Evolutionary conservation across 64 coral and sea anemone species (phyloP), one percentile per base, ranked within the genome.

Genomic region (Cladopsammia gracilis): DNA sequence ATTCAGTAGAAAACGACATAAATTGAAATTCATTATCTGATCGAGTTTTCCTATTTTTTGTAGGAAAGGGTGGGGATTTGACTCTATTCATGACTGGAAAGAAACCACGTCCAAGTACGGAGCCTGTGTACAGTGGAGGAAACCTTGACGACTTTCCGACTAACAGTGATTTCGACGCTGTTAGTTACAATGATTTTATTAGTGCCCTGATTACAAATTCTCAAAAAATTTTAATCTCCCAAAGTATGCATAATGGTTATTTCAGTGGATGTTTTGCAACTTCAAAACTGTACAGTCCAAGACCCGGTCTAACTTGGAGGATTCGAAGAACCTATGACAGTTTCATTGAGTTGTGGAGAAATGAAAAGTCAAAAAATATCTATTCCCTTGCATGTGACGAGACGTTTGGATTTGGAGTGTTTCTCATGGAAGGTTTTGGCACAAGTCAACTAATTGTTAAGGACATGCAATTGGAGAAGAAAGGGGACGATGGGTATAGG

Each of bases 91-190:
- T 78, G 76, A 78, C 76, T 58, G 76, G 76, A 78, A 78, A 78
- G 50, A 59, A 78, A 15, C 7, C 0, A 26, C 76, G 76, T 58
- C 76, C 76, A 0, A 58, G 53, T 53, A 78, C 76, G 24, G 76
- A 78, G 8, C 76, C 76, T 26, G 5, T 78, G n/a, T 78, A 58
- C 76, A 78, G 76, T 26, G 51, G 76, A 78, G 76, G 76, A 14
- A 78, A 25, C 20, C 7, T n/a, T 25, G 5, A 14, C 1, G 53
- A 78, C 3, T 78, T 58, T 53, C 76, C 76, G 3, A 25, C 58
- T 58, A n/a, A 52, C 76, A 13, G 1, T 34, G 23, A 53, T n/a
- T n/a, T n/a, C n/a, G 76, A 12, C 23, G 15, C n/a, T 57, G 16
- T 54, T 78, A 24, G 11, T 3, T 78, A 58, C 52, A 14, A 3